These are phyloP conservation scores for Drosophila tanythrix DNA, from an alignment of 2,888 invertebrate species.

Conservation along the genomic window DNA sequence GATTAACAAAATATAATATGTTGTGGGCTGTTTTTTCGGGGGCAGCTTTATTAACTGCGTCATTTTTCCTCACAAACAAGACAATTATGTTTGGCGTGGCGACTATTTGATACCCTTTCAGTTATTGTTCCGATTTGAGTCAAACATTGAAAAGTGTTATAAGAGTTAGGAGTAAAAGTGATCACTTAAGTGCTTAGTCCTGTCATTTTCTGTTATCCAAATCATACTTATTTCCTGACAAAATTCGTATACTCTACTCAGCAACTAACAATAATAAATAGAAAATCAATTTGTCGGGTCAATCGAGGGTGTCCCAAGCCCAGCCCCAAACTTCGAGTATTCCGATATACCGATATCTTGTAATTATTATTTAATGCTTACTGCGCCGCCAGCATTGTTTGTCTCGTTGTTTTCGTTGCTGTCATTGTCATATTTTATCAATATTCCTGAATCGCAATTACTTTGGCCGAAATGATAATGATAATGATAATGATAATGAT, in stretches of 20 bases:
- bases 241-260: neutral
- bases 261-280: slow-evolving; percentile 2
- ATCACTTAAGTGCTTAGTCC: neutral
- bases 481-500: neutral
- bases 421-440: slow-evolving; percentile 8
- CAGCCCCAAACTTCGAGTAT: neutral
- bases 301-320: neutral
- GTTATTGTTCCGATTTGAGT: neutral
- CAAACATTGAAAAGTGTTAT: neutral
- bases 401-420: slow-evolving; percentile 20
- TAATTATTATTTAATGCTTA: slow-evolving; percentile 67
- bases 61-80: slow-evolving; percentile 20
- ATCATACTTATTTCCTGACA: neutral
- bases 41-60: slow-evolving; percentile 55
- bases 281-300: slow-evolving; percentile 15
- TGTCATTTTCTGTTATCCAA: neutral
- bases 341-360: slow-evolving; percentile 53
- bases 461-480: neutral
- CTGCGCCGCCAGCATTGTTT: slow-evolving; percentile 25
- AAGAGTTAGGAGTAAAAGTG: too few relatives aligned
- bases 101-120: slow-evolving; percentile 1
- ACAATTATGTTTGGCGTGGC: too few relatives aligned
- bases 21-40: slow-evolving; percentile 7
- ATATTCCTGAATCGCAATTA: slow-evolving; percentile 32
- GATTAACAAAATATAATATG: slow-evolving; percentile 33